These are phyloP conservation scores for Maniola jurtina DNA, from an alignment of 1,140 invertebrate genomes.

Conservation along the genomic window DNA sequence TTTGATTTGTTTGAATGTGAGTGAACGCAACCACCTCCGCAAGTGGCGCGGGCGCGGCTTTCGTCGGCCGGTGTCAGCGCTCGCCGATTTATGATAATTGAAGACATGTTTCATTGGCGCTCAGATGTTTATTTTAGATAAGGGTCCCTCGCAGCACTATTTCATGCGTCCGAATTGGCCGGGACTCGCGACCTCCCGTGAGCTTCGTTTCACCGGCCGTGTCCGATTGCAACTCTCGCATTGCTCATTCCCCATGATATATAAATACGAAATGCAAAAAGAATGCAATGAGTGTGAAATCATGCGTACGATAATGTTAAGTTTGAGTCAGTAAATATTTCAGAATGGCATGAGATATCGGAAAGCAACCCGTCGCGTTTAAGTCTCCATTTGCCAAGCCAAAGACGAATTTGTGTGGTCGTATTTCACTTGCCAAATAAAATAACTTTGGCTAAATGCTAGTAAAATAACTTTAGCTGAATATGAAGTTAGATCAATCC, in stretches of 20 bases:
- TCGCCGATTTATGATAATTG: conserved; percentile 78
- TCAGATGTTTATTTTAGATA: conserved; percentile 79
- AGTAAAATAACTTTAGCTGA: no score
- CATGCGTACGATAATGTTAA: conserved; percentile 49
- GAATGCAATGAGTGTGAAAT: conserved; percentile 61
- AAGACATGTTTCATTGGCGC: conserved; percentile 75
- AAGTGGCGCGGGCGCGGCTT: conserved; percentile 58
- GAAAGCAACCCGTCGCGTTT: background rate
- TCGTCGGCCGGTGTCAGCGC: conserved; percentile 68
- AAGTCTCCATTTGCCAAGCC: background rate
- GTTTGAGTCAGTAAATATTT: conserved; percentile 23
- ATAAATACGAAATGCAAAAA: conserved; percentile 59
- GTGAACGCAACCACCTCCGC: conserved; percentile 48
- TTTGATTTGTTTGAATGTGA: conserved; percentile 58
- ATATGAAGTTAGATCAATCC: no score
- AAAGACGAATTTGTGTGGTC: no score
- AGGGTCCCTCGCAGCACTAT: conserved; percentile 68
- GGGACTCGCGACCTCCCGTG: conserved; percentile 68
- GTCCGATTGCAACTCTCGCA: conserved; percentile 65
- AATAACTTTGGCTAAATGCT: no score
- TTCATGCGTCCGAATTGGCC: conserved; percentile 71
- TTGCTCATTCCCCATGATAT: conserved; percentile 61
- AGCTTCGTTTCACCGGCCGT: conserved; percentile 40
- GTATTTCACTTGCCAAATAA: no score
- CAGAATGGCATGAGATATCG: background rate